Base-by-base conservation (phyloP, 2,888 invertebrate species). In the Acanthacorydalis orientalis region DNA sequence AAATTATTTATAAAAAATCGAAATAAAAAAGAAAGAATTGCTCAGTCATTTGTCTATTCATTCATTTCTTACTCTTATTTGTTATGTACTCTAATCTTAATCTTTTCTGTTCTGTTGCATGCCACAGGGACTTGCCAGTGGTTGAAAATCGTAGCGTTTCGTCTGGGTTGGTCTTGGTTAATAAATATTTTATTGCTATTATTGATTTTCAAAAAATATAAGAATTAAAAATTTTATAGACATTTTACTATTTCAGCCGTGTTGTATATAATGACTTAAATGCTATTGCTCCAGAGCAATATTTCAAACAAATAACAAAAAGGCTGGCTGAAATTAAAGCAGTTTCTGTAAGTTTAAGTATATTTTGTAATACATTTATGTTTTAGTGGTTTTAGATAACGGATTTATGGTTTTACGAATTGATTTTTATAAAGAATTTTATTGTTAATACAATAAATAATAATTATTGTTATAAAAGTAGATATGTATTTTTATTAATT, bases 261-360 rank as follows among this genome's bases (percentile, higher is more conserved):
- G 82, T 95, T 58, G 80, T 87, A 31, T 93, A 88, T 70, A 84
- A 79, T 60, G 93, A 95, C 65, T 74, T 96, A 51, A 85, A 85
- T 65, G 77, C 81, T 47, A 87, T 96, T 57, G 90, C 95, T 7
- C 95, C 95, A 0, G 89, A 93, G 68, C 90, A 92, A 68, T 93
- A 92, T 68, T 88, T 90, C 65, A 91, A 91, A 66, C 87, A 91
- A 67, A 89, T 95, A 53, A 91, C 85, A 1, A 78, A 80, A 57
- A 75, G 89, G 56, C 70, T 91, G 51, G 89, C 88, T 42, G 90
- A 88, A 71, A 84, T 91, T 55, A 87, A 87, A 67, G 89, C 90
- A 32, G 90, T 93, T 50, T 83, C 85, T 63, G 86, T 86, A 70
- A 76, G 80, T 75, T 60, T 44, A 52, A 31, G n/a, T n/a, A n/a